Evolutionary conservation across 2,888 invertebrate species (phyloP), one percentile per base, ranked within the genome.

Genomic region (Mechanitis messenoides): DNA sequence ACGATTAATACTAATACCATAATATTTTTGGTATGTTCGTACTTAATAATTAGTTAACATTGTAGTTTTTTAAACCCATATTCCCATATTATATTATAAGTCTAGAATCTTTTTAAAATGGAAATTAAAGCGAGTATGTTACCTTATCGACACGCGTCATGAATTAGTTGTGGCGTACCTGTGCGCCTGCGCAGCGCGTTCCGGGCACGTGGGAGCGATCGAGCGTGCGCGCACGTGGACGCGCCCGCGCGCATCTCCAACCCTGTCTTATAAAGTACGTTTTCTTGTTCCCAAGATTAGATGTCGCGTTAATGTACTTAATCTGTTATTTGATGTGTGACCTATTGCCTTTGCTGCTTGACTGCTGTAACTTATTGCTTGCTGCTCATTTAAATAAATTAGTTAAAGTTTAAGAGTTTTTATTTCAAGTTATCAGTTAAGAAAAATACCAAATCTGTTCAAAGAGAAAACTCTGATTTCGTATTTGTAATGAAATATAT

Each of bases 191-290:
- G 64, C 56, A 55, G 65, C 66, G 65, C 62, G 70, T 56, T 64
- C 65, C 66, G 64, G 74, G 78, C 84, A 81, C 84, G 84, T 81
- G 84, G 77, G 76, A 69, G 76, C 80, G 71, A 35, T 71, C 71
- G 72, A 72, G 77, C 84, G 77, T 76, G 76, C 65, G 64, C 74
- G 74, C 85, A 85, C 87, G 85, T 85, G 87, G 81, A 69, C 42
- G 69, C 77, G 72, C 53, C 72, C 72, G 71, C 72, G 75, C 77
- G 74, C 71, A 72, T 75, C 74, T 73, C 76, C 74, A 68, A 61
- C 69, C 56, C 55, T 62, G 65, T 60, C 63, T 64, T 55, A 57
- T 64, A 71, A 71, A 79, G 79, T 79, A 73, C 55, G 60, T 73
- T 75, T 67, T 70, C 78, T 72, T 79, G 79, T 68, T 54, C 73